Conservation (phyloP, 2,888 invertebrate species). For the Troides aeacus region DNA sequence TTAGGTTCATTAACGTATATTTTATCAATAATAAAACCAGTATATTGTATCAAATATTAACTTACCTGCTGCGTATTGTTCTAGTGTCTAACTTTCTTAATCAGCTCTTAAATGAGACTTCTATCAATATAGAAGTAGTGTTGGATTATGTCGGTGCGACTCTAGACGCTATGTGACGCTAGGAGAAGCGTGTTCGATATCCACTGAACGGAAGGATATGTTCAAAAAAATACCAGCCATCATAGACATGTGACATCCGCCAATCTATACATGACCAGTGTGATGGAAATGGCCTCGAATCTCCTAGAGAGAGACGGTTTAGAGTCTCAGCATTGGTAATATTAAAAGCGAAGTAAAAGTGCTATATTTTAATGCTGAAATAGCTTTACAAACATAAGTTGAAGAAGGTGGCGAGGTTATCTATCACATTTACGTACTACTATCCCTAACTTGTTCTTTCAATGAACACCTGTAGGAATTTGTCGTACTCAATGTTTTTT, state of each 20-base stretch:
- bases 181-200: too few relatives aligned
- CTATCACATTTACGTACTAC: constrained; percentile 13
- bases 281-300: too few relatives aligned
- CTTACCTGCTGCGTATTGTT: not conserved
- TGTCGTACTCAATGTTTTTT: not conserved
- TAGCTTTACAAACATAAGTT: constrained; percentile 5
- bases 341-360: not conserved
- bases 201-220: too few relatives aligned
- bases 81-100: not conserved
- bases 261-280: too few relatives aligned
- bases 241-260: too few relatives aligned
- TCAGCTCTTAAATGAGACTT: not conserved
- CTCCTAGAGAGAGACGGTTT: too few relatives aligned
- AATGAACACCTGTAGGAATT: not conserved
- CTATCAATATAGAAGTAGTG: not conserved
- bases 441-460: not conserved
- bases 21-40: not conserved
- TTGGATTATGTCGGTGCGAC: not conserved
- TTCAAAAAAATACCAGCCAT: too few relatives aligned
- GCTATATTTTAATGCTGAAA: not conserved
- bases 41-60: not conserved
- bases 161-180: too few relatives aligned
- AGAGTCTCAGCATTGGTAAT: not conserved
- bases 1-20: not conserved
- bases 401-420: constrained; percentile 17